A percentile compares a stretch with the other conserved stretches of the same genome.
Conservation (phyloP, 1,140 invertebrate genomes). For the Drosophila grimshawi region DNA sequence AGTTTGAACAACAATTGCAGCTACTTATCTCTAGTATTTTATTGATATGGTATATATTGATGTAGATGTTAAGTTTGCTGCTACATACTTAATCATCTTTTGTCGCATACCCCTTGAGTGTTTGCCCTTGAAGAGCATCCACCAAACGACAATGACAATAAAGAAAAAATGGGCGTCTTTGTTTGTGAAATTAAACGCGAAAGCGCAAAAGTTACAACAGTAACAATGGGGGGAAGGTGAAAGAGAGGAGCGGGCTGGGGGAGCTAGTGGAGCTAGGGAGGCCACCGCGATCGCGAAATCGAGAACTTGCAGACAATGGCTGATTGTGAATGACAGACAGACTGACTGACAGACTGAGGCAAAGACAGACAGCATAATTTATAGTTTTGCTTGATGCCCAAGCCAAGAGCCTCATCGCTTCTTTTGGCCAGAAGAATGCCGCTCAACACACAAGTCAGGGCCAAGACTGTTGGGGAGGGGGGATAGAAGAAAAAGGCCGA, state of each 20-base stretch:
- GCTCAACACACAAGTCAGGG: too few species aligned
- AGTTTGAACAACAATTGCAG: too few species aligned
- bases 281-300: conserved; percentile 57
- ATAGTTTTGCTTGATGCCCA: conserved; percentile 53
- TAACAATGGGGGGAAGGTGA: not conserved
- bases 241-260: not conserved
- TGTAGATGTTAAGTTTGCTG: too few species aligned
- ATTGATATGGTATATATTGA: too few species aligned
- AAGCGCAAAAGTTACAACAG: conserved; percentile 24
- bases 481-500: not conserved
- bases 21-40: too few species aligned
- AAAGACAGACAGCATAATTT: conserved; percentile 58
- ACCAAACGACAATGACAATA: conserved; percentile 7
- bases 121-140: conserved; percentile 2
- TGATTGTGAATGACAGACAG: conserved; percentile 58
- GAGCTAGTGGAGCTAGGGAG: not conserved
- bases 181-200: conserved; percentile 45
- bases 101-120: conserved; percentile 9
- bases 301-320: conserved; percentile 63
- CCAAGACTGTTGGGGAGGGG: too few species aligned
- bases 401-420: conserved; percentile 22
- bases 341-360: not conserved
- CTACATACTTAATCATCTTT: too few species aligned
- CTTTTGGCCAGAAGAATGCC: conserved; percentile 21
- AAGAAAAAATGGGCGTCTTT: conserved; percentile 44